A percentile compares a stretch with the other conserved stretches of the same genome.
These are phyloP conservation scores for Vicugna pacos DNA, from an alignment of 2,113 vertebrate species.

Conservation along the genomic window DNA sequence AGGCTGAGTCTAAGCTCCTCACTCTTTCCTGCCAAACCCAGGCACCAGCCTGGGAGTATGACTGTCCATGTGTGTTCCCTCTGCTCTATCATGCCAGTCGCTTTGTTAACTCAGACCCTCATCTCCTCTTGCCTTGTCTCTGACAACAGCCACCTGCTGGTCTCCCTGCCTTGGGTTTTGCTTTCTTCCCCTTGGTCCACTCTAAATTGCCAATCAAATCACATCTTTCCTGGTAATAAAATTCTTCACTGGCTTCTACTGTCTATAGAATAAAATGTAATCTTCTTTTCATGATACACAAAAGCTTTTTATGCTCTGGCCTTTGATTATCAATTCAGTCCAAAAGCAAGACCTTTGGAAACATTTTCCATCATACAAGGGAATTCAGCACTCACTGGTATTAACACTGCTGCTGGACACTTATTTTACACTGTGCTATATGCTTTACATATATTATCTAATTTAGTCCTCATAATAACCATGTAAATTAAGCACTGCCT, in stretches of 20 bases:
- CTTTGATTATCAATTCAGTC: constrained; percentile 23
- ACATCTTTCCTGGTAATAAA: background rate
- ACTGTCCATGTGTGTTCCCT: background rate
- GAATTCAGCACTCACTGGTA: background rate
- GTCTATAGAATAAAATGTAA: background rate
- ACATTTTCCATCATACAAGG: background rate
- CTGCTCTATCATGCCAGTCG: background rate
- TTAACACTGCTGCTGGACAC: background rate
- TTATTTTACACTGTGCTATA: background rate
- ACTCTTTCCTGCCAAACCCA: background rate
- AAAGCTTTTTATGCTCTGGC: constrained; percentile 17
- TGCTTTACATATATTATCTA: background rate
- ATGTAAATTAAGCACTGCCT: background rate
- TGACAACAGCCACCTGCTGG: background rate
- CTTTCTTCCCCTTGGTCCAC: background rate
- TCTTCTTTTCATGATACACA: constrained; percentile 44
- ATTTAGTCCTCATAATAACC: background rate
- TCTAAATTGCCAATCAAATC: constrained; percentile 50
- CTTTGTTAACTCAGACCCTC: background rate
- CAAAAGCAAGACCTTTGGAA: constrained; percentile 39
- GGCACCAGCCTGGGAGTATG: background rate
- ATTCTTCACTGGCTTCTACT: constrained; percentile 52
- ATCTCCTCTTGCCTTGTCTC: background rate
- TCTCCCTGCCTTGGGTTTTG: background rate
- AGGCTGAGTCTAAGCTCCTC: background rate